These are phyloP conservation scores for Tethea ocularis DNA, from an alignment of 2,888 invertebrate genomes.

Conservation along the genomic window DNA sequence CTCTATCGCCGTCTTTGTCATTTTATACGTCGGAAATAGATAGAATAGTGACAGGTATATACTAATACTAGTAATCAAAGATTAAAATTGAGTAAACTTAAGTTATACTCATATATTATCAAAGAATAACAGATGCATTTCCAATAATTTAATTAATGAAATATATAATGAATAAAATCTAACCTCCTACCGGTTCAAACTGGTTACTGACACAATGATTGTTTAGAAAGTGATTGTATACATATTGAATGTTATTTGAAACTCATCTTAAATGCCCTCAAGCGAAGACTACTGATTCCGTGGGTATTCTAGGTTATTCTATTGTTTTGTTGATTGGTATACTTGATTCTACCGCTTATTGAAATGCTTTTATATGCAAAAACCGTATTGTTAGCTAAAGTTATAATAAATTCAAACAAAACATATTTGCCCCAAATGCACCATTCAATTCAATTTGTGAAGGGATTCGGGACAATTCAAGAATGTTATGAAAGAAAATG, in stretches of 20 bases:
- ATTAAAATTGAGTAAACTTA: too few relatives aligned
- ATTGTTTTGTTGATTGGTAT: background rate
- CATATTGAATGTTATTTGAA: constrained; percentile 25
- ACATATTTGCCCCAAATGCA: too few relatives aligned
- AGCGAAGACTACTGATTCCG: background rate
- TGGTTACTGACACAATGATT: constrained; percentile 30
- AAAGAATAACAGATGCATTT: background rate
- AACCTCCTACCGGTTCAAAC: constrained; percentile 32
- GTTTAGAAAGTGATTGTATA: constrained; percentile 42
- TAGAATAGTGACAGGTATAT: background rate
- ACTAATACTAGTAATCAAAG: too few relatives aligned
- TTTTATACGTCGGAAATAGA: background rate
- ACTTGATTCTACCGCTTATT: too few relatives aligned
- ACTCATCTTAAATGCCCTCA: constrained; percentile 12
- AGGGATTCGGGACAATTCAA: too few relatives aligned
- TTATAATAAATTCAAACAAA: too few relatives aligned
- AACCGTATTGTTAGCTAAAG: too few relatives aligned
- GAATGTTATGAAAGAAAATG: too few relatives aligned
- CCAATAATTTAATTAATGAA: constrained; percentile 48
- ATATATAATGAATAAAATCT: constrained; percentile 46
- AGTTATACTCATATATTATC: too few relatives aligned
- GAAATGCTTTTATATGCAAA: too few relatives aligned
- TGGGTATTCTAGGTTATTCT: background rate
- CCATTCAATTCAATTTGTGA: too few relatives aligned
- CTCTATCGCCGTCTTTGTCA: background rate